phyloP scores from a whole-genome alignment of 2,113 vertebrate genomes.

The Proteles cristata region DNA sequence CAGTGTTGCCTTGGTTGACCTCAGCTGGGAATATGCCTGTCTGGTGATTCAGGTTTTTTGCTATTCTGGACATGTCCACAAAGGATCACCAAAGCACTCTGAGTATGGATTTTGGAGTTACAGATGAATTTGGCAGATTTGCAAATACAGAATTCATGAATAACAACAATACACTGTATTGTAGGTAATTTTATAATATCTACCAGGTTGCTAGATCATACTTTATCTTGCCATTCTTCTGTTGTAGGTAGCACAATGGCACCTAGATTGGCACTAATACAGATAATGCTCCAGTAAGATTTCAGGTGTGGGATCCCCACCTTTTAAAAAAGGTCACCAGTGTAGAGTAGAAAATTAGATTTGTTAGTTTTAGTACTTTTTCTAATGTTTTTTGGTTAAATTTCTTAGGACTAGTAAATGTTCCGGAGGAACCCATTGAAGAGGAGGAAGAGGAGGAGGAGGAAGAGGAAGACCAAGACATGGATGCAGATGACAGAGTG shows the following conservation, averaged over 20 bases:
- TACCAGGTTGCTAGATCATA: background rate
- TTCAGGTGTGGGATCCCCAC: background rate
- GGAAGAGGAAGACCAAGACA: conserved; percentile 93
- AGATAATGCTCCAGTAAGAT: background rate
- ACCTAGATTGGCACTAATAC: background rate
- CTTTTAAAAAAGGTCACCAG: background rate
- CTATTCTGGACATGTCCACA: background rate
- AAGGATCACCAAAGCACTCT: background rate
- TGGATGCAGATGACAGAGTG: conserved; percentile 95
- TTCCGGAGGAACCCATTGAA: conserved; percentile 92
- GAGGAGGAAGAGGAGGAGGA: conserved; percentile 95
- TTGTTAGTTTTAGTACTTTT: conserved; percentile 1
- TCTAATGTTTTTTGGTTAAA: conserved; percentile 41
- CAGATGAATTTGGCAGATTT: background rate
- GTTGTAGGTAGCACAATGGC: background rate
- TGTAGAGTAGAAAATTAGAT: background rate
- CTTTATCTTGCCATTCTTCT: background rate
- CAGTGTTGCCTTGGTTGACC: background rate
- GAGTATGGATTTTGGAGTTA: conserved; percentile 10
- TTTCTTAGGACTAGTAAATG: conserved; percentile 93
- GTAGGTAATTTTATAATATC: background rate
- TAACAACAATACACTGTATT: background rate
- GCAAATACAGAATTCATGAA: background rate
- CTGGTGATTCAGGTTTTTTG: background rate
- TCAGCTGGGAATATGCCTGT: background rate